These are phyloP conservation scores for Ptychadena robeensis DNA, from an alignment of 2,797 vertebrate genomes.

Conservation along the genomic window DNA sequence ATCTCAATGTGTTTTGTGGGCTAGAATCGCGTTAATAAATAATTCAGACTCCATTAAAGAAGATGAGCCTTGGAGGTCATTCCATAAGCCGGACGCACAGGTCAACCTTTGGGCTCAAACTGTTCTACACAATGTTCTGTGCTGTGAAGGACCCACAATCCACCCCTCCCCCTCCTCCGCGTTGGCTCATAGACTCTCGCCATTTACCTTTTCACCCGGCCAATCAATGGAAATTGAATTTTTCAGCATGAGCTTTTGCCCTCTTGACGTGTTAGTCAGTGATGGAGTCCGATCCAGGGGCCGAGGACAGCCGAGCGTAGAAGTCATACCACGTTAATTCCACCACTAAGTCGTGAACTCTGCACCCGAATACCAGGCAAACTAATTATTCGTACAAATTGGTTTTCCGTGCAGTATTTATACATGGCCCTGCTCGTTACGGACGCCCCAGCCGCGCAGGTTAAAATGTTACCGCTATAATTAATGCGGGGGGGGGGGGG, in stretches of 20 bases:
- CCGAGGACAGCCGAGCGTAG: slow-evolving; percentile 17
- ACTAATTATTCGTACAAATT: slow-evolving; percentile 55
- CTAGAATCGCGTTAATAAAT: slow-evolving; percentile 14
- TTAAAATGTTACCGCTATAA: slow-evolving; percentile 48
- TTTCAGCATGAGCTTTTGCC: slow-evolving; percentile 19
- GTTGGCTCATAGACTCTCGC: slow-evolving; percentile 22
- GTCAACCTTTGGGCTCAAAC: slow-evolving; percentile 1
- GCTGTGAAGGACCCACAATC: background rate
- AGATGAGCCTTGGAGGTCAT: slow-evolving; percentile 29
- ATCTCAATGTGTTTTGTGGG: background rate
- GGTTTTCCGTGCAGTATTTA: slow-evolving; percentile 38
- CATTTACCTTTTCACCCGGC: slow-evolving; percentile 32
- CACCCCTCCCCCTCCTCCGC: too few relatives aligned
- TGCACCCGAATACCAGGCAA: slow-evolving; percentile 23
- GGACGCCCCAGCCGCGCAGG: slow-evolving; percentile 15
- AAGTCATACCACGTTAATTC: slow-evolving; percentile 25
- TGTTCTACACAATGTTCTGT: background rate
- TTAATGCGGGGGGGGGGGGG: slow-evolving; percentile 22
- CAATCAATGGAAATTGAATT: slow-evolving; percentile 49
- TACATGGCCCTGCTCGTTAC: slow-evolving; percentile 24
- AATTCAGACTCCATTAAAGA: slow-evolving; percentile 40
- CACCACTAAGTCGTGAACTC: slow-evolving; percentile 20
- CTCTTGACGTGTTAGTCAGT: slow-evolving; percentile 5
- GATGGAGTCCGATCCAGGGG: background rate
- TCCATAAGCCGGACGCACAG: background rate